Base-by-base conservation (phyloP, 64 coral and sea anemone genomes). In the Cladopsammia gracilis region DNA sequence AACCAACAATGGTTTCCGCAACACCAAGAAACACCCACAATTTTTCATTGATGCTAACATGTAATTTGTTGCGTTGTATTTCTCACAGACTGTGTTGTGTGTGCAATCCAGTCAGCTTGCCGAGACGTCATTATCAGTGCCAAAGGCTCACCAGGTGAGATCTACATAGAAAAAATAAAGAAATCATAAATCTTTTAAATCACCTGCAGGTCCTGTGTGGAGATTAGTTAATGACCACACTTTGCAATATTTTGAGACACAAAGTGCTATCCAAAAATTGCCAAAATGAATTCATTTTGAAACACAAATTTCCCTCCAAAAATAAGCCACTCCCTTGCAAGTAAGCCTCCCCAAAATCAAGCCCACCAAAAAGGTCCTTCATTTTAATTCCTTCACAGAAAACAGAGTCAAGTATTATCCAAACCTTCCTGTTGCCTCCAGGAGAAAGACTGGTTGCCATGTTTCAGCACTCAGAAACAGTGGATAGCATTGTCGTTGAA, bases 51-150 rank as follows among this genome's bases (percentile, higher is more conserved):
- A 12, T 56, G 7, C 12, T 10, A 56, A 7, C 53, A 56, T 54
- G 12, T 45, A 11, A 7, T 58, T 7, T 22, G 8, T 7, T 67
- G 22, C 77, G 23, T 75, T 25, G 20, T 20, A 72, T 88, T 25
- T 76, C 18, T 82, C 73, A 3, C 75, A 98, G 96, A 92, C 87
- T 75, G 64, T 46, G 10, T 44, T 98, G 16, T 89, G 86, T 58
- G 78, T 98, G 26, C 87, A 93, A 0, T 95, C 96, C 46, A 98
- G 96, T 90, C 96, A 98, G 70, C 82, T 98, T 25, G 96, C 96
- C 9, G 96, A 98, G 66, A 98, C 96, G 25, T 95, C 89, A 22
- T 24, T 90, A 18, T 65, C 90, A 47, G 62, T 87, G 22, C 80
- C 93, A 75, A 92, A 77, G 71, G 52, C 69, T 13, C 70, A 83